phyloP scores from a whole-genome alignment of 1,140 invertebrate species.

The Tetragnatha versicolor region DNA sequence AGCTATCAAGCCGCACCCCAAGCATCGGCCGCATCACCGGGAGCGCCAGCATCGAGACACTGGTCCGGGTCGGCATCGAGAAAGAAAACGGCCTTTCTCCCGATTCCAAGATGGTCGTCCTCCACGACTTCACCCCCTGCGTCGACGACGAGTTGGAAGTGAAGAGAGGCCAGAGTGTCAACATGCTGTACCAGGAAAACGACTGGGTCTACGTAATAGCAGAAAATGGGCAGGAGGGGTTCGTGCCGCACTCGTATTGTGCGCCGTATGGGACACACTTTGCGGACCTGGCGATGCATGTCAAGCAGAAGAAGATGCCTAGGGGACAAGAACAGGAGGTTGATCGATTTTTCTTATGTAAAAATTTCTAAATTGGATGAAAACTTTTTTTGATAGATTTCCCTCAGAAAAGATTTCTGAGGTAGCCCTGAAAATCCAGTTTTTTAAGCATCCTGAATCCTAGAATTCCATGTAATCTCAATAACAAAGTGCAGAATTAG shows the following conservation, averaged over 20 bases:
- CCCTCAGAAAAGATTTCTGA: too few species aligned
- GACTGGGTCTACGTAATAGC: slow-evolving; percentile 96
- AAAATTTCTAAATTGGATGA: slow-evolving; percentile 55
- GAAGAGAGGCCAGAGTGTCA: slow-evolving; percentile 80
- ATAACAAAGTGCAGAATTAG: too few species aligned
- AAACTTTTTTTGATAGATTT: neutral
- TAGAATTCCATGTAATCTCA: too few species aligned
- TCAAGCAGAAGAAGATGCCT: slow-evolving; percentile 83
- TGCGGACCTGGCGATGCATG: slow-evolving; percentile 74
- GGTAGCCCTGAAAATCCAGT: too few species aligned
- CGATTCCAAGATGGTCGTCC: slow-evolving; percentile 92
- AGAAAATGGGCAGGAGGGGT: slow-evolving; percentile 84
- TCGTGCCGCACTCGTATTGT: slow-evolving; percentile 93
- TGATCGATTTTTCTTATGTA: too few species aligned
- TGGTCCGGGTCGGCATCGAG: slow-evolving; percentile 91
- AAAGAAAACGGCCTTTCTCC: slow-evolving; percentile 83
- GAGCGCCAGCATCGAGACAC: slow-evolving; percentile 91
- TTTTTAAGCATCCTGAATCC: too few species aligned
- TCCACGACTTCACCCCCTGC: slow-evolving; percentile 93
- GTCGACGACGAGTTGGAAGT: slow-evolving; percentile 93
- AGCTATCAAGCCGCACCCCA: slow-evolving; percentile 74
- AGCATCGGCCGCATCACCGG: slow-evolving; percentile 88
- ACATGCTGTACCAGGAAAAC: slow-evolving; percentile 91
- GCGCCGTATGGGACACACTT: slow-evolving; percentile 82
- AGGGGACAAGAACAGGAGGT: slow-evolving; percentile 66